These are phyloP conservation scores for Heliconius melpomene DNA, from an alignment of 1,140 invertebrate species.

Conservation along the genomic window DNA sequence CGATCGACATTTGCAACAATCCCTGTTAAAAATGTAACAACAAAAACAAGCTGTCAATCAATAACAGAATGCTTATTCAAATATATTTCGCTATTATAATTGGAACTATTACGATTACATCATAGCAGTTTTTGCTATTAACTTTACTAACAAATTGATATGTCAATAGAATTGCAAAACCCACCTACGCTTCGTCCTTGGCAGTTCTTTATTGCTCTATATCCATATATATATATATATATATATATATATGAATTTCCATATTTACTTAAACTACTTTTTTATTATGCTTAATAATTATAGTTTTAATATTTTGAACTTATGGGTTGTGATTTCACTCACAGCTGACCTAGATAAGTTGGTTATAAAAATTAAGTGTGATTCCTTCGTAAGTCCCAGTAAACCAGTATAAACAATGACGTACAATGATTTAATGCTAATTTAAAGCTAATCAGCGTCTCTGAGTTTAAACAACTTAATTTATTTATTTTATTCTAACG, in stretches of 20 bases:
- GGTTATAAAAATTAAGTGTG: background rate
- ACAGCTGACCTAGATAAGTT: background rate
- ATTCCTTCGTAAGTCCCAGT: background rate
- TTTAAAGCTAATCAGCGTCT: background rate
- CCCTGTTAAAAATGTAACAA: background rate
- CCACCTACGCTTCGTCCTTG: slow-evolving; percentile 42
- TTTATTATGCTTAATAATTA: background rate
- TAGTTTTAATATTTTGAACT: background rate
- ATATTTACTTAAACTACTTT: slow-evolving; percentile 12
- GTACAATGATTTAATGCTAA: no score
- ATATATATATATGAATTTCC: no score
- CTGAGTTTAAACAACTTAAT: no score
- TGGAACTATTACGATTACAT: slow-evolving; percentile 32
- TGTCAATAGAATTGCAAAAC: slow-evolving; percentile 47
- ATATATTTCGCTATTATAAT: slow-evolving; percentile 33
- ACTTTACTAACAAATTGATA: slow-evolving; percentile 47
- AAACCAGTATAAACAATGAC: no score
- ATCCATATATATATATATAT: background rate
- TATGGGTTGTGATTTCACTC: background rate
- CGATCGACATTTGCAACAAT: background rate
- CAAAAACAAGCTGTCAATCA: slow-evolving; percentile 27
- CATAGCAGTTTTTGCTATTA: slow-evolving; percentile 36
- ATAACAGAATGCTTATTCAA: slow-evolving; percentile 30
- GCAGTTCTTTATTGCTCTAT: slow-evolving; percentile 35
- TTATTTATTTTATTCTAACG: no score